A percentile compares a stretch with the other conserved stretches of the same genome.
These are phyloP conservation scores for Brachyrhaphis roseni DNA, from an alignment of 2,797 vertebrate genomes.

Conservation along the genomic window DNA sequence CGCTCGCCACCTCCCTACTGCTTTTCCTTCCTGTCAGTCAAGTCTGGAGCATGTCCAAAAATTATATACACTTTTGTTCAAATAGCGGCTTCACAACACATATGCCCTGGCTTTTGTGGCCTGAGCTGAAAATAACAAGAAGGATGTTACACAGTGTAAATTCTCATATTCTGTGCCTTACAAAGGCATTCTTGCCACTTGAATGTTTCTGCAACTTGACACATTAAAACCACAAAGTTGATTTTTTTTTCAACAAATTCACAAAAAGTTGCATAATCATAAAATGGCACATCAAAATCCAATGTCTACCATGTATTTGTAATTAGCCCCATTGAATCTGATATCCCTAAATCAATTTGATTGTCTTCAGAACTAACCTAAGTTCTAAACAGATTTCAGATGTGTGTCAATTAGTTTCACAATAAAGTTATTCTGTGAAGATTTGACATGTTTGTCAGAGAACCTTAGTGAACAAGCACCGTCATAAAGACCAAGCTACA, in stretches of 20 bases:
- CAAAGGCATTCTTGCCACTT: neutral
- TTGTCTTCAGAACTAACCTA: neutral
- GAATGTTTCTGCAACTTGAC: neutral
- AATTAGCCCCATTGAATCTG: neutral
- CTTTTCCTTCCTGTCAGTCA: slow-evolving; percentile 51
- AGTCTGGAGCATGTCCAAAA: slow-evolving; percentile 25
- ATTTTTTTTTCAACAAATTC: neutral
- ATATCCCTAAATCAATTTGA: neutral
- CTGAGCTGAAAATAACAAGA: neutral
- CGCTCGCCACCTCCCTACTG: slow-evolving; percentile 24
- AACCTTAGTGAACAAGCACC: neutral
- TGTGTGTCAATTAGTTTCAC: neutral
- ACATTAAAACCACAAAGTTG: neutral
- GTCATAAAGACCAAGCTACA: neutral
- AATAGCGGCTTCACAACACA: neutral
- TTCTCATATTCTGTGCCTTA: neutral
- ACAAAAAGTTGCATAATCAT: neutral
- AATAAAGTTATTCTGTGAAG: neutral
- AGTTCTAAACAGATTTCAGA: neutral
- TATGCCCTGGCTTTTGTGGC: neutral
- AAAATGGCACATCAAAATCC: neutral
- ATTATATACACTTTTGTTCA: slow-evolving; percentile 1
- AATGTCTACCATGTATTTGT: neutral
- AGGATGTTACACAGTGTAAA: neutral
- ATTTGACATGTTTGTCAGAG: neutral